These are phyloP conservation scores for Drosophila serrata DNA, from an alignment of 1,140 invertebrate genomes.

Conservation along the genomic window DNA sequence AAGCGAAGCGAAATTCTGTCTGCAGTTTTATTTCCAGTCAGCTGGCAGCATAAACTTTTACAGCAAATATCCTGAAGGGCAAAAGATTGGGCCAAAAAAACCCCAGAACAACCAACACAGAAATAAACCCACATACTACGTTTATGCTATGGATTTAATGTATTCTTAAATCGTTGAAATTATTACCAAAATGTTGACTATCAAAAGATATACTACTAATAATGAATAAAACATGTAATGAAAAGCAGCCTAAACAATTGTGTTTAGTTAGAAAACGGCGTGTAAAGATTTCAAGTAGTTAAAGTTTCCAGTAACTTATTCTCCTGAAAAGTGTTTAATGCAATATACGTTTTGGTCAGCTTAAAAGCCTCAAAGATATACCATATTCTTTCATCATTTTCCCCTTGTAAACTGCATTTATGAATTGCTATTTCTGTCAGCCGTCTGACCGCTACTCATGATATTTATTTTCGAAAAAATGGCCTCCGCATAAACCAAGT, in stretches of 20 bases:
- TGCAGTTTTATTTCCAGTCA: slow-evolving; percentile 45
- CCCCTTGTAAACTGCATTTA: not conserved
- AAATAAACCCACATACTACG: not conserved
- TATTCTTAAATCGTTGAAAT: not conserved
- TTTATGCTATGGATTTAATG: slow-evolving; percentile 8
- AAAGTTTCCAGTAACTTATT: not conserved
- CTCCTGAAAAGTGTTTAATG: not conserved
- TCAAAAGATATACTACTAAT: no score
- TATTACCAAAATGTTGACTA: not conserved
- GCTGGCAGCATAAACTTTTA: slow-evolving; percentile 31
- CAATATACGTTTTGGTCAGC: not conserved
- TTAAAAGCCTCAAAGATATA: no score
- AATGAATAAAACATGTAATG: not conserved
- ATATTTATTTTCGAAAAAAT: slow-evolving; percentile 8
- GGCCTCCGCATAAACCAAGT: slow-evolving; percentile 18
- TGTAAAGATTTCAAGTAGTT: not conserved
- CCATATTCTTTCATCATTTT: no score
- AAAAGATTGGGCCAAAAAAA: slow-evolving; percentile 29
- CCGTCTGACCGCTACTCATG: not conserved
- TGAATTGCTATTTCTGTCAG: not conserved
- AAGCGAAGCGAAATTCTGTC: slow-evolving; percentile 12
- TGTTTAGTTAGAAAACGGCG: not conserved
- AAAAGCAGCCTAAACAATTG: not conserved
- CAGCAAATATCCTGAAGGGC: slow-evolving; percentile 47
- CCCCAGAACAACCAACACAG: no score